Conservation (phyloP, 2,797 vertebrate genomes). For the Esox masquinongy region DNA sequence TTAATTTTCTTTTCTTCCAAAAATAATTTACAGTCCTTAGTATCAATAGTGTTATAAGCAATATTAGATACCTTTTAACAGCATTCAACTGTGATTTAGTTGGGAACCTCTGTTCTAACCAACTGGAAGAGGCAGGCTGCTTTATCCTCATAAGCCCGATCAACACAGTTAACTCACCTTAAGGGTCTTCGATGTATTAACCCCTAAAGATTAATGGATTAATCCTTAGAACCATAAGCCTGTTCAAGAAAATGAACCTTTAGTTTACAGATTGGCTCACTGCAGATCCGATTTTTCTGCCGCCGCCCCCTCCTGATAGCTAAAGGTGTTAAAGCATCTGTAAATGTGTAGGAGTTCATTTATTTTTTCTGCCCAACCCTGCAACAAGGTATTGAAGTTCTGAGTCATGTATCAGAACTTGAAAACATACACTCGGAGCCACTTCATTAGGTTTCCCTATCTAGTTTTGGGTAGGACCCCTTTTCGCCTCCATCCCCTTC, state of each 20-base stretch:
- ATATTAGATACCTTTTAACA: too few species aligned
- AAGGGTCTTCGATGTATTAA: slow-evolving; percentile 6
- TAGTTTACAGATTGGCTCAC: not conserved
- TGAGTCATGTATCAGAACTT: too few species aligned
- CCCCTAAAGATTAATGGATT: not conserved
- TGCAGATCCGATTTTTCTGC: not conserved
- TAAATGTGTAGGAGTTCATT: too few species aligned
- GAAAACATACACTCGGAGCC: too few species aligned
- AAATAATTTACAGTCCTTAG: too few species aligned
- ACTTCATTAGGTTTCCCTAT: too few species aligned
- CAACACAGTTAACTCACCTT: not conserved
- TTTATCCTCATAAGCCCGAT: slow-evolving; percentile 4
- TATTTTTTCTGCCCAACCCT: too few species aligned
- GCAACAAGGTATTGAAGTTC: too few species aligned
- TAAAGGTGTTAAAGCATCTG: not conserved
- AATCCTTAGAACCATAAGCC: not conserved
- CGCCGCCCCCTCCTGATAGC: not conserved
- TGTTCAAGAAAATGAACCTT: slow-evolving; percentile 1
- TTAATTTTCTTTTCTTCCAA: too few species aligned
- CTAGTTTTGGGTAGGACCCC: too few species aligned
- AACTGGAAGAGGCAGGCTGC: slow-evolving; percentile 20
- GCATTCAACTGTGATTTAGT: not conserved
- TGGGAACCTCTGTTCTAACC: slow-evolving; percentile 22
- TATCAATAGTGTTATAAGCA: too few species aligned
- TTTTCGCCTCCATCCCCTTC: too few species aligned